Evolutionary conservation across 2,113 vertebrate species (phyloP).

Genomic region (Cyprichromis sp.): DNA sequence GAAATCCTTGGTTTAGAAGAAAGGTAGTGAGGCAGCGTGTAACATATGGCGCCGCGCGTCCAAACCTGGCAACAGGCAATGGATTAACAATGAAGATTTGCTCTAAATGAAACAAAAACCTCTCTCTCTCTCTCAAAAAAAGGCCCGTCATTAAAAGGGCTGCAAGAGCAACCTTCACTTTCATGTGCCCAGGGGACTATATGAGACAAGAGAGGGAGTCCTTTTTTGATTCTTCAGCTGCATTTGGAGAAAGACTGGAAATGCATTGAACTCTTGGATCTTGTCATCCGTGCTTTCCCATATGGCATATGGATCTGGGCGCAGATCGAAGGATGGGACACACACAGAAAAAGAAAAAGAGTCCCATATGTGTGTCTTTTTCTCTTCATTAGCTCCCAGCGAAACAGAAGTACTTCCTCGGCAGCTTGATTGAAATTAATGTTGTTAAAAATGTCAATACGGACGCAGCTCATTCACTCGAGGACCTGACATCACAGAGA

Average conservation of each 20-base stretch:
- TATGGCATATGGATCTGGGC: constrained; percentile 72
- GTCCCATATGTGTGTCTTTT: constrained; percentile 73
- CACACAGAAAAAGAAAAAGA: neutral
- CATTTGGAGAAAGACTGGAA: constrained; percentile 51
- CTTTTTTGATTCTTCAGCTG: constrained; percentile 50
- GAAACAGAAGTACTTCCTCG: constrained; percentile 64
- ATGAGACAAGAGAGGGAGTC: constrained; percentile 34
- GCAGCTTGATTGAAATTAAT: constrained; percentile 63
- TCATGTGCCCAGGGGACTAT: constrained; percentile 59
- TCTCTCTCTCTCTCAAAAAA: neutral
- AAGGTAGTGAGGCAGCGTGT: constrained; percentile 3
- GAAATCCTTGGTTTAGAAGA: constrained; percentile 48
- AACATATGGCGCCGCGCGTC: constrained; percentile 42
- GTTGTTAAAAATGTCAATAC: constrained; percentile 54
- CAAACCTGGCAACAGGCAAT: constrained; percentile 50
- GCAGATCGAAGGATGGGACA: constrained; percentile 53
- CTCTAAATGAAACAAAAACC: constrained; percentile 34
- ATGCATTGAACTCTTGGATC: constrained; percentile 47
- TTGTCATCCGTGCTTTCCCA: constrained; percentile 69
- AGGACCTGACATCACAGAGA: constrained; percentile 11
- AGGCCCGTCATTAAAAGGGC: constrained; percentile 41
- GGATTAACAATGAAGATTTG: constrained; percentile 47
- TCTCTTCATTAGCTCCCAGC: constrained; percentile 69
- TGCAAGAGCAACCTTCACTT: constrained; percentile 68
- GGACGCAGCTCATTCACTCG: constrained; percentile 31